These are phyloP conservation scores for Zosterops pallidus DNA, from an alignment of 2,113 vertebrate genomes.

Conservation along the genomic window DNA sequence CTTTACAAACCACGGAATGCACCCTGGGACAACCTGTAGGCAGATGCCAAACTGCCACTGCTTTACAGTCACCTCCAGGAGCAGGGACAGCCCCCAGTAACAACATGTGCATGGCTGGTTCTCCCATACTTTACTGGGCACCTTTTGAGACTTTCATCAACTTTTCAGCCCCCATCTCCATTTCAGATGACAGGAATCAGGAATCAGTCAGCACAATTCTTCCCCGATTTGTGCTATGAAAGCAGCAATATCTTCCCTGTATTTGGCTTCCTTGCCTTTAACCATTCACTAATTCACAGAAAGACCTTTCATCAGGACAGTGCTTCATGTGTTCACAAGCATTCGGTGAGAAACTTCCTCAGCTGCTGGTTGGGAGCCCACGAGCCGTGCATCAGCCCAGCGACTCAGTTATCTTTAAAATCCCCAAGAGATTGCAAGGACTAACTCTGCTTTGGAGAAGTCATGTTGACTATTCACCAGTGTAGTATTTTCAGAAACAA, in stretches of 20 bases:
- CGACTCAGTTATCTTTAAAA: background rate
- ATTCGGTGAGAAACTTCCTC: background rate
- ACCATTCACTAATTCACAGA: background rate
- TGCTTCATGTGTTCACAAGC: background rate
- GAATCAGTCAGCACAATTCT: background rate
- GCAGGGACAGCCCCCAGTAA: background rate
- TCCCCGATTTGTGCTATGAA: background rate
- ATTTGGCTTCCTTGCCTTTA: background rate
- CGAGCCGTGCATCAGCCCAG: background rate
- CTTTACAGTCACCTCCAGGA: background rate
- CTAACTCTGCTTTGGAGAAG: background rate
- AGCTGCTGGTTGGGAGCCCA: background rate
- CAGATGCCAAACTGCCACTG: background rate
- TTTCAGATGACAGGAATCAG: background rate
- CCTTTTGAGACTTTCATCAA: background rate
- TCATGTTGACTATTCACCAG: background rate
- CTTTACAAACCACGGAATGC: accelerated
- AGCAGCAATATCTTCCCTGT: background rate
- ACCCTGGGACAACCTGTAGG: background rate
- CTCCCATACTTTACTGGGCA: background rate
- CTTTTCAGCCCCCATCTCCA: background rate
- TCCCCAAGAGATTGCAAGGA: background rate
- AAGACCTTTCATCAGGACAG: background rate
- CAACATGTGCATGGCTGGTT: accelerated
- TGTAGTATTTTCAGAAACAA: background rate